A percentile compares a stretch with the other conserved stretches of the same genome.
Evolutionary conservation across 2,113 vertebrate species (phyloP).

Genomic region (Ahaetulla prasina): DNA sequence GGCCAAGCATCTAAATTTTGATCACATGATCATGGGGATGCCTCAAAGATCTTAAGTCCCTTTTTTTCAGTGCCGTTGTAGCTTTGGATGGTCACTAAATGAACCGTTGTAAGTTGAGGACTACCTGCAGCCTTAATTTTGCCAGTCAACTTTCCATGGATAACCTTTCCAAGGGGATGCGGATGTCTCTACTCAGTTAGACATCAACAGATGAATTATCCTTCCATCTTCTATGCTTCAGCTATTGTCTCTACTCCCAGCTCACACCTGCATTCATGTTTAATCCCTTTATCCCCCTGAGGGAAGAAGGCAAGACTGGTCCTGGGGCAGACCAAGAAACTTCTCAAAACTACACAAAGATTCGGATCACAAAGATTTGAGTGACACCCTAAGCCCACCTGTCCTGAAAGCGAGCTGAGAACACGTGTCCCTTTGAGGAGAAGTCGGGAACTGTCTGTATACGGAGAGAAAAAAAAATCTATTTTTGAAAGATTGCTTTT

Average conservation of each 20-base stretch:
- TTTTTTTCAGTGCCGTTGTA: too few species aligned
- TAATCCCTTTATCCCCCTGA: conserved; percentile 11
- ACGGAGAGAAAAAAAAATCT: conserved; percentile 29
- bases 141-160: not conserved
- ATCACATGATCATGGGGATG: not conserved
- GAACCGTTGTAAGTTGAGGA: not conserved
- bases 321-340: conserved; percentile 26
- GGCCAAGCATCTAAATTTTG: not conserved
- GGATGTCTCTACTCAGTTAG: not conserved
- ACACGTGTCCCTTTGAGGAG: conserved; percentile 42
- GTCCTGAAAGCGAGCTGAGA: conserved; percentile 39
- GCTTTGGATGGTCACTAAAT: too few species aligned
- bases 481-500: conserved; percentile 56
- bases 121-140: not conserved
- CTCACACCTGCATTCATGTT: not conserved
- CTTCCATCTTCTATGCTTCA: not conserved
- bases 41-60: too few species aligned
- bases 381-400: conserved; percentile 42
- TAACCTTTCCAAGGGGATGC: not conserved
- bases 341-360: conserved; percentile 27
- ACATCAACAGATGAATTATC: not conserved
- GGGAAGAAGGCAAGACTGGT: conserved; percentile 7
- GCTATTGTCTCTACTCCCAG: not conserved
- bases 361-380: conserved; percentile 5
- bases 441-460: conserved; percentile 25